Base-by-base conservation (phyloP, 2,888 invertebrate species). In the Lutraria lutraria region DNA sequence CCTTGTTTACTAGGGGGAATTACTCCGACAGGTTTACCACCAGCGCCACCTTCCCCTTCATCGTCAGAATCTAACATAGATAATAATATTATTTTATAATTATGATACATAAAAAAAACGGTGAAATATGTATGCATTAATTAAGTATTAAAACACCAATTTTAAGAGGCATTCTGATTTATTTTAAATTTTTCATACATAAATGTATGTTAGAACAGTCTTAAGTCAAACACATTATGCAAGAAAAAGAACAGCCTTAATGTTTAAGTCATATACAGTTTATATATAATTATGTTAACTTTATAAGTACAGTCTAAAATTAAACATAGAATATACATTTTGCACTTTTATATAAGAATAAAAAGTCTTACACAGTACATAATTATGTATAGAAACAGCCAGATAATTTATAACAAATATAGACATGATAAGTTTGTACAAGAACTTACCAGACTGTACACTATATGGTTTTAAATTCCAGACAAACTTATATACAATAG, bases 61-160 rank as follows among this genome's bases (percentile, higher is more conserved):
- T 91, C 91, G 81, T 92, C 92, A 68, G 88, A 80, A 90, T 92
- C 92, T 92, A 81, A 13, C 34, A 52, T 54, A 21, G 25, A 54
- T 19, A 72, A 84, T 54, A 31, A 34, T 16, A n/a, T 56, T 6
- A 68, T 63, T n/a, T n/a, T n/a, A n/a, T n/a, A n/a, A n/a, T n/a
- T n/a, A n/a, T 6, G 63, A 0, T 63, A 63, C 6, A n/a, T 63
- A 63, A 15, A 10, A 21, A n/a, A 63, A n/a, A 63, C 3, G 25
- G 15, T 53, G 53, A 6, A 63, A 63, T 8, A 63, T n/a, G 10
- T n/a, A n/a, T 63, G n/a, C 8, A 21, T 12, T 63, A 10, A n/a
- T n/a, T n/a, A n/a, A n/a, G n/a, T n/a, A n/a, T n/a, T n/a, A n/a
- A n/a, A n/a, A n/a, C n/a, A n/a, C n/a, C n/a, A n/a, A n/a, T n/a